Evolutionary conservation across 2,888 invertebrate genomes (phyloP), one percentile per base, ranked within the genome.

Genomic region (Pardosa pseudoannulata): DNA sequence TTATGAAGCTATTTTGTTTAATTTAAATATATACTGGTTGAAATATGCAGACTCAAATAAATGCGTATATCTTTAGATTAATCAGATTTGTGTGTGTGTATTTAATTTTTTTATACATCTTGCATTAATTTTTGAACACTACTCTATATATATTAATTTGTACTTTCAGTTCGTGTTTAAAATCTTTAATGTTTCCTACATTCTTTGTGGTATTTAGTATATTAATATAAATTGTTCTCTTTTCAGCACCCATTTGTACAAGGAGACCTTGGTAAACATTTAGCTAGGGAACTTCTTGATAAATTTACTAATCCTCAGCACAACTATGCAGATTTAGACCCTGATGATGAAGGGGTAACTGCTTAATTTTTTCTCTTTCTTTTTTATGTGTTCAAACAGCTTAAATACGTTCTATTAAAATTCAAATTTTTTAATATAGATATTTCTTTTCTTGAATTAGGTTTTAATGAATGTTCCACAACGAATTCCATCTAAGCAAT

Each of bases 391-490:
- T 56, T 56, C 23, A 46, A 7, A 7, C 11, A 11, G 5, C 11
- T 36, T 36, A 7, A 36, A 36, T 11, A 7, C 11, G 11, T 36
- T 7, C 36, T 36, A 36, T 36, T 36, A 7, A 7, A 36, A 36
- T 36, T n/a, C n/a, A n/a, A n/a, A n/a, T n/a, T n/a, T n/a, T 41
- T 41, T 13, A 41, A 0, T 13, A 13, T 16, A 41, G 11, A 41
- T 41, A 13, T 13, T 41, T 41, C 16, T 71, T 36, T 36, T 7
- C 5, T 36, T 36, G 36, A 36, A 36, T 36, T 71, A 80, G 88
- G 79, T 82, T 64, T 67, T 86, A 28, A 83, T 82, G 78, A 86
- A 88, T 78, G 88, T 88, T 32, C 88, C 88, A 27, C 88, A 88
- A 23, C 50, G 88, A 64, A 88, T 88, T 65, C 74, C 88, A 31